phyloP scores from a whole-genome alignment of 1,140 invertebrate genomes.

The Camponotus pennsylvanicus region DNA sequence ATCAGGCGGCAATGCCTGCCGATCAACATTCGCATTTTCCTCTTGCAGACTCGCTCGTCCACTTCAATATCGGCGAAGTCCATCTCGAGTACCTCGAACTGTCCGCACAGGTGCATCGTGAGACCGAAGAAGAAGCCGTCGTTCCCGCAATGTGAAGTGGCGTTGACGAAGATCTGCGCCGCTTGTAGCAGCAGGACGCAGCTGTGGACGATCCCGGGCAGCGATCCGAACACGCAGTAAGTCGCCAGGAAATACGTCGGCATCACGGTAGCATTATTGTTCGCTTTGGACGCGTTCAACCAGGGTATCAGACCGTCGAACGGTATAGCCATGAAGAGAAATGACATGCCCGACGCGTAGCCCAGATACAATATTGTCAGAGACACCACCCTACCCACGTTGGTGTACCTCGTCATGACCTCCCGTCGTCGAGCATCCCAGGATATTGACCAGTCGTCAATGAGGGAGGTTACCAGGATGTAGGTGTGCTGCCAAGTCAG shows the following conservation, averaged over 20 bases:
- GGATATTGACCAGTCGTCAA: conserved; percentile 57
- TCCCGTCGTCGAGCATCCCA: neutral
- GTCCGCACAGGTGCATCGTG: conserved; percentile 68
- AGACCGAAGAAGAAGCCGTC: conserved; percentile 73
- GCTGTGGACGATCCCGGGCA: neutral
- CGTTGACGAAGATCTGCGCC: conserved; percentile 59
- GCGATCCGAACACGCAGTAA: conserved; percentile 61
- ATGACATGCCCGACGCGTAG: conserved; percentile 58
- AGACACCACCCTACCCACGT: conserved; percentile 54
- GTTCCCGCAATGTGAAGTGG: conserved; percentile 65
- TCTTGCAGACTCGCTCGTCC: neutral
- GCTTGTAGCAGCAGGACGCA: conserved; percentile 51
- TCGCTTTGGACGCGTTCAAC: neutral
- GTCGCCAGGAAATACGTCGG: conserved; percentile 59
- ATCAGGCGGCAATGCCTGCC: conserved; percentile 53
- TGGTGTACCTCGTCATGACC: conserved; percentile 59
- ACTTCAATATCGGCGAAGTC: conserved; percentile 39
- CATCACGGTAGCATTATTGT: neutral
- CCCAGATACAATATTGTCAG: conserved; percentile 56
- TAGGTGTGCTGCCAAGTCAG: conserved; percentile 44
- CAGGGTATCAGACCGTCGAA: conserved; percentile 9
- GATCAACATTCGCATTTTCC: conserved; percentile 46
- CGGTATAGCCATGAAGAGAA: conserved; percentile 55
- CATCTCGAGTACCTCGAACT: conserved; percentile 65
- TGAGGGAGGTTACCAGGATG: conserved; percentile 42